These are phyloP conservation scores for Oophaga sylvatica DNA, from an alignment of 2,797 vertebrate species.

Conservation along the genomic window DNA sequence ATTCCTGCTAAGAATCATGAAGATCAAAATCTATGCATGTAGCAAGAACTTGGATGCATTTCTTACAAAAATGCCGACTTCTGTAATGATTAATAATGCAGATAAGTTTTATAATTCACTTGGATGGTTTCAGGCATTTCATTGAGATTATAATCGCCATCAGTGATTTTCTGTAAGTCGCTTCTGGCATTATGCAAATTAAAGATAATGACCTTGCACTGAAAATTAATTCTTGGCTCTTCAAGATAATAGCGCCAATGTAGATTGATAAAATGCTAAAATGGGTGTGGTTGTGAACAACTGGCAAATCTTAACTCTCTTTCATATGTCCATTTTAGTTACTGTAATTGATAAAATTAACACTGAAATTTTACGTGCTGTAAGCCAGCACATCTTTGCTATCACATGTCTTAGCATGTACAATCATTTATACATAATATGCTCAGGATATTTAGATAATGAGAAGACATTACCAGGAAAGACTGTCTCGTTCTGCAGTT, in stretches of 20 bases:
- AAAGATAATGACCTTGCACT: slow-evolving; percentile 27
- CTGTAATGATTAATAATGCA: slow-evolving; percentile 2
- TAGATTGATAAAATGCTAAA: slow-evolving; percentile 12
- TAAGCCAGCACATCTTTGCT: not conserved
- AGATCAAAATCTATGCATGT: not conserved
- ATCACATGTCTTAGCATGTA: not conserved
- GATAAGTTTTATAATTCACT: slow-evolving; percentile 36
- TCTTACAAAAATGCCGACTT: slow-evolving; percentile 2
- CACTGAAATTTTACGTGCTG: not conserved
- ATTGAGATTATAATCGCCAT: slow-evolving; percentile 31
- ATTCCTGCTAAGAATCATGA: not conserved
- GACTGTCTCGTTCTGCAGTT: not conserved
- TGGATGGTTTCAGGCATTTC: slow-evolving; percentile 10
- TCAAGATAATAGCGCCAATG: not conserved
- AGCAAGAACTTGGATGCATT: not conserved
- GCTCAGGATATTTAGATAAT: slow-evolving; percentile 13
- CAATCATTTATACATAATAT: not conserved
- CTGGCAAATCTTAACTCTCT: not conserved
- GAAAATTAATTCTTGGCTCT: slow-evolving; percentile 19
- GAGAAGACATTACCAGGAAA: slow-evolving; percentile 3
- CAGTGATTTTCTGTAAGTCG: slow-evolving; percentile 15
- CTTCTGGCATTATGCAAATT: slow-evolving; percentile 32
- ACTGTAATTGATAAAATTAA: not conserved
- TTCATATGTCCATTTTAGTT: not conserved
- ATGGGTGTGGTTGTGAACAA: slow-evolving; percentile 4